Base-by-base conservation (phyloP, 2,113 vertebrate genomes). In the Verasper variegatus region DNA sequence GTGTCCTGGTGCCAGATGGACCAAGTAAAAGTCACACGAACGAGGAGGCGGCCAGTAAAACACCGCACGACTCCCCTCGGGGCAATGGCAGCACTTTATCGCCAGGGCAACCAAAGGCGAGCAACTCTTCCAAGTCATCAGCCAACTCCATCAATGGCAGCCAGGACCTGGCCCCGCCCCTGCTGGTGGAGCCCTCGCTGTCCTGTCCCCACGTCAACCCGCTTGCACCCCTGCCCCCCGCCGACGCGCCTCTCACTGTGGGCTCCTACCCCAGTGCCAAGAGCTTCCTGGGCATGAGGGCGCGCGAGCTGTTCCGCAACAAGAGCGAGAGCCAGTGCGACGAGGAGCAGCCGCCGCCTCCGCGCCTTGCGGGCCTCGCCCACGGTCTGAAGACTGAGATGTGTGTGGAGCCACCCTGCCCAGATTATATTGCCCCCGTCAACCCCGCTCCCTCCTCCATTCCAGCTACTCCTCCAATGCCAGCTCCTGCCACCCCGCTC, bases 261-360 rank as follows among this genome's bases (percentile, higher is more conserved):
- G 97, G 98, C 89, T 99, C 98, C 17, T 97, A 97, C 77, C 98
- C 97, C 52, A 97, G 96, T 58, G 95, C 97, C 59, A 97, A 97
- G 68, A 99, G 97, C 92, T 97, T 98, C 92, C 94, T 99, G 67
- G 96, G 97, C 78, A 98, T 97, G 96, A 96, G 96, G 89, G 96
- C 96, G 0, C 95, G 97, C 21, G 97, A 99, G 91, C 92, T 99
- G n/a, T 99, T 99, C 88, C 96, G 96, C 75, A 97, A 97, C 92
- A 99, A 98, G 92, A 98, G 97, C 0, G 97, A 98, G 92, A 98
- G 97, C 92, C 98, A 97, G 89, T 97, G 97, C 0, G 96, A 97
- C 5, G 96, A 96, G 76, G 96, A 97, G 2, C 79, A 80, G 5
- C 60, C 79, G 2, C 74, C 81, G 2, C 74, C 76, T 1, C 89